Conservation (phyloP, 2,113 vertebrate species). For the Platichthys flesus region DNA sequence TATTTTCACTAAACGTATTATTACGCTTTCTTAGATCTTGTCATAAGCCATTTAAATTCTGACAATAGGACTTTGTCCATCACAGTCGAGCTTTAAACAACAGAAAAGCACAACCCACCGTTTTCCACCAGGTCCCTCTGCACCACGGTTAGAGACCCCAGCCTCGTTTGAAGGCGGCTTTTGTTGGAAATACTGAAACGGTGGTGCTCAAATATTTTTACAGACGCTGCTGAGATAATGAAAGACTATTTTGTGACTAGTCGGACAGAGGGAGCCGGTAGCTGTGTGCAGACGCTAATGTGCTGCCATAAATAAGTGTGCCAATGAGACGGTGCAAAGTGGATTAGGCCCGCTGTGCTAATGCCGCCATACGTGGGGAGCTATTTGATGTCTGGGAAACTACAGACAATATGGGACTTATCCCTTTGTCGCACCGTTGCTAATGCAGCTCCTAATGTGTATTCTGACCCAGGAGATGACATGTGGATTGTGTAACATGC, state of each 20-base stretch:
- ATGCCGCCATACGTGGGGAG: slow-evolving; percentile 33
- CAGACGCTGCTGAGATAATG: slow-evolving; percentile 59
- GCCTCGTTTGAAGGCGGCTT: not conserved
- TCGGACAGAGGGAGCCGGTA: slow-evolving; percentile 44
- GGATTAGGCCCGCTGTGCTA: slow-evolving; percentile 66
- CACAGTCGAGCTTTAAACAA: slow-evolving; percentile 38
- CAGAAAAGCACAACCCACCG: slow-evolving; percentile 23
- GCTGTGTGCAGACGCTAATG: slow-evolving; percentile 68
- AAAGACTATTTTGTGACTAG: slow-evolving; percentile 71
- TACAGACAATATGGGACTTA: slow-evolving; percentile 25
- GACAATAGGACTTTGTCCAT: slow-evolving; percentile 37
- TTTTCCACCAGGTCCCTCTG: slow-evolving; percentile 32
- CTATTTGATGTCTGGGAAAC: slow-evolving; percentile 45
- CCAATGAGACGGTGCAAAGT: slow-evolving; percentile 65
- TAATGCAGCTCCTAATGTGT: slow-evolving; percentile 22
- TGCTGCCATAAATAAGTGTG: slow-evolving; percentile 74
- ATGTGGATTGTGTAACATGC: not conserved
- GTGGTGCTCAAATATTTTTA: slow-evolving; percentile 29
- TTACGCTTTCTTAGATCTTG: slow-evolving; percentile 40
- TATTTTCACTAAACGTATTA: slow-evolving; percentile 33
- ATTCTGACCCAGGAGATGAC: slow-evolving; percentile 1
- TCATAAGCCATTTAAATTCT: slow-evolving; percentile 40
- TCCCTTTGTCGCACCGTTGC: slow-evolving; percentile 15
- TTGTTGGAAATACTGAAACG: slow-evolving; percentile 36
- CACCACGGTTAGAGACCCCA: slow-evolving; percentile 42